Evolutionary conservation across 2,888 invertebrate genomes (phyloP).

Genomic region (Caradrina clavipalpis): DNA sequence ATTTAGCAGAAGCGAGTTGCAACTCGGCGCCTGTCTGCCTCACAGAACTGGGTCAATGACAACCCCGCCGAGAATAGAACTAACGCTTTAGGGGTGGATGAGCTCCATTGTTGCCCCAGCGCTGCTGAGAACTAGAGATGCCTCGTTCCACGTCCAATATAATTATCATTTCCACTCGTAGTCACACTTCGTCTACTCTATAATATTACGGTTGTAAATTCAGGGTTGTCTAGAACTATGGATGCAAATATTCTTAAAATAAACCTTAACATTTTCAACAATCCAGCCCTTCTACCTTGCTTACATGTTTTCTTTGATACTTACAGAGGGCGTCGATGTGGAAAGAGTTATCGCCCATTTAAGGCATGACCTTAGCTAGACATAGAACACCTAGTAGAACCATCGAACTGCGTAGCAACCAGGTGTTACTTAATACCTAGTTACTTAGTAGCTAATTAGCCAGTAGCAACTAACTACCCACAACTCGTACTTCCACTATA

Average conservation of each 20-base stretch:
- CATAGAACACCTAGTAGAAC: conserved; percentile 10
- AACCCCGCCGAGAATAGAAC: conserved; percentile 86
- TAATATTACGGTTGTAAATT: conserved; percentile 7
- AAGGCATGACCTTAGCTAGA: conserved; percentile 30
- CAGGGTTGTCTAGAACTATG: background rate
- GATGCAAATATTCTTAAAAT: background rate
- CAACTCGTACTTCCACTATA: conserved; percentile 10
- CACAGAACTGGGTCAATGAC: conserved; percentile 88
- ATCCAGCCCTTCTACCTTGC: background rate
- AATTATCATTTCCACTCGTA: conserved; percentile 46
- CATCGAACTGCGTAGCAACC: conserved; percentile 31
- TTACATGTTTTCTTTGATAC: conserved; percentile 25
- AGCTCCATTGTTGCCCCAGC: conserved; percentile 79
- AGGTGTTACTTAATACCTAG: conserved; percentile 22
- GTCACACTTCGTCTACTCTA: conserved; percentile 25
- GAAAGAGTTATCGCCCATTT: conserved; percentile 48
- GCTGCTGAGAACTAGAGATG: conserved; percentile 65
- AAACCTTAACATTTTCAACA: background rate
- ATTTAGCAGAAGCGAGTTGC: conserved; percentile 80
- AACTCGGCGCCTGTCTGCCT: conserved; percentile 75
- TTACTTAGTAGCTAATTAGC: conserved; percentile 49
- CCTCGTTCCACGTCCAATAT: conserved; percentile 43
- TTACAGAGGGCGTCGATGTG: conserved; percentile 5
- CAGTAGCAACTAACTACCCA: conserved; percentile 6
- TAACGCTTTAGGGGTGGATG: conserved; percentile 83